A percentile compares a stretch with the other conserved stretches of the same genome.
phyloP scores from a whole-genome alignment of 2,888 invertebrate genomes.

The Melinaea marsaeus region DNA sequence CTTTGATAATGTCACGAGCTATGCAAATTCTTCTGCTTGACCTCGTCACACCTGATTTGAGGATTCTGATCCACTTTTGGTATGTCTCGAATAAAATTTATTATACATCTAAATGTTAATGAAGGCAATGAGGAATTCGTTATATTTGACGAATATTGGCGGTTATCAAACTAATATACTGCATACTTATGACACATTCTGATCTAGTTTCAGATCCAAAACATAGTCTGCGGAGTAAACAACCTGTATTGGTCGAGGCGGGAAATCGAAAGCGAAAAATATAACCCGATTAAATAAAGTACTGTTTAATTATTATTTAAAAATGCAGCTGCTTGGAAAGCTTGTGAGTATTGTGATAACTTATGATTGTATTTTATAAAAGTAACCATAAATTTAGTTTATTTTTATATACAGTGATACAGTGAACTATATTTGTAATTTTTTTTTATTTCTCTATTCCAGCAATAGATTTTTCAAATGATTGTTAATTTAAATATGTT shows the following conservation, averaged over 20 bases:
- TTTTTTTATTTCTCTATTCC: too few species aligned
- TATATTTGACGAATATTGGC: slow-evolving; percentile 54
- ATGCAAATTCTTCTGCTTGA: slow-evolving; percentile 61
- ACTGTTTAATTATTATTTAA: slow-evolving; percentile 25
- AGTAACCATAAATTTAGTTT: neutral
- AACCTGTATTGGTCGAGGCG: slow-evolving; percentile 39
- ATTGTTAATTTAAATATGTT: too few species aligned
- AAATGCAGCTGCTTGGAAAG: slow-evolving; percentile 43
- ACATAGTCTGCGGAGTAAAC: slow-evolving; percentile 57
- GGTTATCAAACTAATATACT: slow-evolving; percentile 48
- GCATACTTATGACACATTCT: slow-evolving; percentile 52
- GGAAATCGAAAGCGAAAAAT: slow-evolving; percentile 31
- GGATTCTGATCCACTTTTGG: slow-evolving; percentile 68
- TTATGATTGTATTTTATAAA: neutral
- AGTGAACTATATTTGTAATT: too few species aligned
- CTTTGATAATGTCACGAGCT: slow-evolving; percentile 49
- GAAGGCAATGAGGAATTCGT: slow-evolving; percentile 61
- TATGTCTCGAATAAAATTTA: slow-evolving; percentile 66
- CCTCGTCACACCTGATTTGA: slow-evolving; percentile 66
- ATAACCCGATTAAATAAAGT: slow-evolving; percentile 12
- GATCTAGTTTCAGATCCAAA: slow-evolving; percentile 68
- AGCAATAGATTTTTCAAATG: too few species aligned
- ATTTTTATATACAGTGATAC: too few species aligned
- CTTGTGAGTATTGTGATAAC: slow-evolving; percentile 46
- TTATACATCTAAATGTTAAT: slow-evolving; percentile 70